Conservation (phyloP, 2,888 invertebrate genomes). For the Drosophila helvetica region DNA sequence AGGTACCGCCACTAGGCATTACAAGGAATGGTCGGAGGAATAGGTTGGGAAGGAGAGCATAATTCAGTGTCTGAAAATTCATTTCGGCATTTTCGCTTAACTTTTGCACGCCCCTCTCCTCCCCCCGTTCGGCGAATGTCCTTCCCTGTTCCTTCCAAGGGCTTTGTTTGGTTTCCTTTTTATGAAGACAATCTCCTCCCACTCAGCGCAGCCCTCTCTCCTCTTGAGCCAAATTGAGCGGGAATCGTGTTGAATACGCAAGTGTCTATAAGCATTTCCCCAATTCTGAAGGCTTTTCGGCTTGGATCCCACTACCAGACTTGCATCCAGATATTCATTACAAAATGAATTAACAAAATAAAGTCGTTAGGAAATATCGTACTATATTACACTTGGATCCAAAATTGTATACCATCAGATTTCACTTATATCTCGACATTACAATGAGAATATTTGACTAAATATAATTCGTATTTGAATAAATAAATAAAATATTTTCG, state of each 20-base stretch:
- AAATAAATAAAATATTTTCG: too few species aligned
- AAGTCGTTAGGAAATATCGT: too few species aligned
- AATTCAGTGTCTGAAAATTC: conserved; percentile 67
- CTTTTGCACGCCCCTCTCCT: conserved; percentile 41
- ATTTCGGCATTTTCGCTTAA: conserved; percentile 52
- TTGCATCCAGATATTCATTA: not conserved
- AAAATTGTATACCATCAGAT: too few species aligned
- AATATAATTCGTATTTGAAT: too few species aligned
- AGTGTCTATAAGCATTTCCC: conserved; percentile 31
- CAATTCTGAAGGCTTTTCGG: conserved; percentile 23
- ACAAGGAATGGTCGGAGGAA: conserved; percentile 1
- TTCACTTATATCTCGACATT: too few species aligned
- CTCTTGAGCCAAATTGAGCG: conserved; percentile 31
- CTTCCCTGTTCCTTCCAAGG: conserved; percentile 9
- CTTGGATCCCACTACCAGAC: too few species aligned
- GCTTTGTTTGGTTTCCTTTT: not conserved
- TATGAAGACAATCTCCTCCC: not conserved
- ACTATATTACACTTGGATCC: too few species aligned
- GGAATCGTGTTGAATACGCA: conserved; percentile 38
- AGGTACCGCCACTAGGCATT: conserved; percentile 41
- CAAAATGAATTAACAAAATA: not conserved
- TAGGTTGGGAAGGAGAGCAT: conserved; percentile 40
- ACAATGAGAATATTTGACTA: too few species aligned
- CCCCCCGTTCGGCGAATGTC: conserved; percentile 11
- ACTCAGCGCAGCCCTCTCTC: not conserved